Evolutionary conservation across 23 tunicate species (phyloP), one percentile per base, ranked within the genome.

Genomic region (Aplidium turbinatum): DNA sequence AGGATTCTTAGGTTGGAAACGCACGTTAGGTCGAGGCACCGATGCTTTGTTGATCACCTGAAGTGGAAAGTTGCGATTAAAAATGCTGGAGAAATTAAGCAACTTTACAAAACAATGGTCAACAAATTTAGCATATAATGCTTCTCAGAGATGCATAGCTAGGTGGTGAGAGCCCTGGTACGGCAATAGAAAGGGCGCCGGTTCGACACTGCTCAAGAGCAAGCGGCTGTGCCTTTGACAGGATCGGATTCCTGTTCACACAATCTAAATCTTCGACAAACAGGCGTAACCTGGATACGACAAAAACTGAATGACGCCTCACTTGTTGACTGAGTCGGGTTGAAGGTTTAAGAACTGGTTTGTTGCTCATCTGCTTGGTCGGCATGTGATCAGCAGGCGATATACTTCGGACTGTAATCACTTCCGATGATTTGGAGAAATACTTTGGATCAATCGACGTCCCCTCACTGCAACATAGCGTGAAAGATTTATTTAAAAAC

Each of bases 391-490:
- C 78, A 20, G 57, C 64, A 24, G 85, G 85, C 40, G 94, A 79
- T 32, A 46, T 29, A 53, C 94, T 87, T 33, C 84, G 80, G 39
- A 79, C 72, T 2, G 81, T 65, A 20, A 82, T 87, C 35, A 35
- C 89, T 47, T 74, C 86, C 60, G 85, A 29, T 4, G 86, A 60
- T 11, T 76, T 63, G 2, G 79, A 40, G 27, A 91, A 67, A 61
- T 91, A 91, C 48, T 84, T 84, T 19, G 97, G 91, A 75, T 84
- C 90, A 5, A 91, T 84, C n/a, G 89, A n/a, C n/a, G n/a, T n/a
- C n/a, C n/a, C n/a, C n/a, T n/a, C n/a, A n/a, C n/a, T n/a, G n/a
- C n/a, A n/a, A n/a, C n/a, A n/a, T n/a, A n/a, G n/a, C n/a, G n/a
- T n/a, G n/a, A n/a, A n/a, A n/a, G n/a, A n/a, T n/a, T 57, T 9